phyloP scores from a whole-genome alignment of 2,888 invertebrate genomes.

The Cremastinae sp. region DNA sequence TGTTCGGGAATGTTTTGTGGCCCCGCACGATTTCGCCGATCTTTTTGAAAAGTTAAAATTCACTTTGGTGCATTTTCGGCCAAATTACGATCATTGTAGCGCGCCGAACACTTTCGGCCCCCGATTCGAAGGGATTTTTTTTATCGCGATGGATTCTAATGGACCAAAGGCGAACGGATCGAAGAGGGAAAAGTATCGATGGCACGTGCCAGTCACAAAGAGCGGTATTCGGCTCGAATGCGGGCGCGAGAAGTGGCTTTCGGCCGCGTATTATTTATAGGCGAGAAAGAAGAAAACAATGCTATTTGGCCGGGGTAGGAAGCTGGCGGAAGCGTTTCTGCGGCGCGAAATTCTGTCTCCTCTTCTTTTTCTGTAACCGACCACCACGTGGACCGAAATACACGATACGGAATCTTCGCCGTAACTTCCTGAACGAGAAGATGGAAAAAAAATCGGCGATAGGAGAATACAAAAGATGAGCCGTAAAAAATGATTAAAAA shows the following conservation, averaged over 20 bases:
- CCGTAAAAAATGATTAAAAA: too few species aligned
- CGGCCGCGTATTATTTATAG: constrained; percentile 76
- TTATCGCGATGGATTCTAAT: neutral
- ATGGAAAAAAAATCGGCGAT: too few species aligned
- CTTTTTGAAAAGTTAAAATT: too few species aligned
- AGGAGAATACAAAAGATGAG: too few species aligned
- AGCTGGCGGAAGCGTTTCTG: constrained; percentile 65
- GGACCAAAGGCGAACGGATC: constrained; percentile 53
- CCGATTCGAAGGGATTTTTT: too few species aligned
- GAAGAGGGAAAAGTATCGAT: constrained; percentile 72
- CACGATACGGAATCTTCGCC: neutral
- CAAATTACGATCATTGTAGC: too few species aligned
- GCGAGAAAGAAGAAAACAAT: constrained; percentile 74
- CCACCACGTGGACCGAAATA: constrained; percentile 1
- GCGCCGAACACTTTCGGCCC: too few species aligned
- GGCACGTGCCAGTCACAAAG: constrained; percentile 68
- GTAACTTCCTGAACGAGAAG: neutral
- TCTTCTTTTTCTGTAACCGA: too few species aligned
- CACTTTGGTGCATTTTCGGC: too few species aligned
- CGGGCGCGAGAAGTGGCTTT: constrained; percentile 66
- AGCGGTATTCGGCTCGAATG: constrained; percentile 52
- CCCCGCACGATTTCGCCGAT: too few species aligned
- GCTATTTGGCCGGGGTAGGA: constrained; percentile 74
- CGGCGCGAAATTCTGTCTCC: constrained; percentile 27
- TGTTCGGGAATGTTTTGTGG: too few species aligned